These are phyloP conservation scores for Eustalomyia histrio DNA, from an alignment of 2,888 invertebrate genomes.

Conservation along the genomic window DNA sequence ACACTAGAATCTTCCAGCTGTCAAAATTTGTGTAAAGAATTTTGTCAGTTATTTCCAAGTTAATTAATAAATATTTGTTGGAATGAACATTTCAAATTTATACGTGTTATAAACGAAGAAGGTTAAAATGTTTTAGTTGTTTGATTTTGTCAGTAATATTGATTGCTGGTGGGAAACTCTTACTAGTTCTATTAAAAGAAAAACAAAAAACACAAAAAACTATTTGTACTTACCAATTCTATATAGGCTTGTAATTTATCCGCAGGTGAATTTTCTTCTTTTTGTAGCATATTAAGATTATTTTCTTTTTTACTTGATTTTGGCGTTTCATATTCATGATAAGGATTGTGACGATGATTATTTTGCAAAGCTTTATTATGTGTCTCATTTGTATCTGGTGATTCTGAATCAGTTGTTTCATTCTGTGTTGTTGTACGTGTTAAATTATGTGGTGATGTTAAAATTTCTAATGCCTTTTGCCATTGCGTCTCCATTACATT, in stretches of 20 bases:
- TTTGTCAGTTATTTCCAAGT: too few relatives aligned
- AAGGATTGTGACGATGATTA: slow-evolving; percentile 25
- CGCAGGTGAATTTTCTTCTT: slow-evolving; percentile 68
- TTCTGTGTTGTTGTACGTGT: slow-evolving; percentile 65
- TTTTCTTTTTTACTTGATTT: slow-evolving; percentile 73
- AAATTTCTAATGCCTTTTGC: slow-evolving; percentile 87
- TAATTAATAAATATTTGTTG: too few relatives aligned
- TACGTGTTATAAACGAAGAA: too few relatives aligned
- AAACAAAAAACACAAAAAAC: too few relatives aligned
- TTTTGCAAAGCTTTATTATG: slow-evolving; percentile 29
- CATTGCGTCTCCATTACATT: slow-evolving; percentile 90
- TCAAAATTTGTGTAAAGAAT: too few relatives aligned
- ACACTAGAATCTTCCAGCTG: too few relatives aligned
- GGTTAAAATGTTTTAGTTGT: too few relatives aligned
- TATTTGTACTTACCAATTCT: slow-evolving; percentile 72
- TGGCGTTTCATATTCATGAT: slow-evolving; percentile 73
- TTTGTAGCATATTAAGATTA: slow-evolving; percentile 68
- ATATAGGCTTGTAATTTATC: slow-evolving; percentile 78
- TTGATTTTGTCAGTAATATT: too few relatives aligned
- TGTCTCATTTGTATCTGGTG: slow-evolving; percentile 66
- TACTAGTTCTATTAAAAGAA: too few relatives aligned
- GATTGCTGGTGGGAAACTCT: too few relatives aligned
- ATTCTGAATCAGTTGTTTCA: slow-evolving; percentile 67
- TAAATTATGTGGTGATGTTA: slow-evolving; percentile 80
- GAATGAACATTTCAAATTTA: too few relatives aligned